Evolutionary conservation across 2,797 vertebrate genomes (phyloP).

Genomic region (Pogoniulus pusillus): DNA sequence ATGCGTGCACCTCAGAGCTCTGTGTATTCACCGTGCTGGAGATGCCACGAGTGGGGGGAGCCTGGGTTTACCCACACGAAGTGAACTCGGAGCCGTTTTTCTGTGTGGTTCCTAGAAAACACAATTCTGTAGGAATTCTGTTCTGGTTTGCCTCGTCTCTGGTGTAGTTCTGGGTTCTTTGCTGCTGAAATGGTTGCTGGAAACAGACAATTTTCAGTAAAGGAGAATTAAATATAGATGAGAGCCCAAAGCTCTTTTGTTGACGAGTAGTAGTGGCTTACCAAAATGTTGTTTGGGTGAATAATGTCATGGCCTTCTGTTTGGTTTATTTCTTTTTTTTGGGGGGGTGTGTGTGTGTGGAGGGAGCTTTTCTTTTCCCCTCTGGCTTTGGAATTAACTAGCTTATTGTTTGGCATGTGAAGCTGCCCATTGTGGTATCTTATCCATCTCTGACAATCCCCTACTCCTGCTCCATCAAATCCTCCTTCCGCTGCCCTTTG

Average conservation of each 20-base stretch:
- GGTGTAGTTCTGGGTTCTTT: not conserved
- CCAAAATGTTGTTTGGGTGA: not conserved
- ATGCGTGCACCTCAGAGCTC: not conserved
- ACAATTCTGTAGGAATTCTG: not conserved
- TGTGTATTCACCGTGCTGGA: not conserved
- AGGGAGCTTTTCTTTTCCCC: not conserved
- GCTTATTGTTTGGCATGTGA: conserved; percentile 29
- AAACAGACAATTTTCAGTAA: not conserved
- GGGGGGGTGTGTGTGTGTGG: too few species aligned
- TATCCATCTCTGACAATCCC: not conserved
- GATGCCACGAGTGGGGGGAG: not conserved
- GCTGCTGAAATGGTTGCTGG: not conserved
- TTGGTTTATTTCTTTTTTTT: too few species aligned
- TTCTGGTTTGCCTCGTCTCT: not conserved
- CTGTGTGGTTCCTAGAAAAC: not conserved
- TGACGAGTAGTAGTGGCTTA: not conserved
- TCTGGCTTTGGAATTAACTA: not conserved
- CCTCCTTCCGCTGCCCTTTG: conserved; percentile 53
- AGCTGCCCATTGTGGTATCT: conserved; percentile 18
- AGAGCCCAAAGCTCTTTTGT: not conserved
- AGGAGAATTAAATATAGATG: not conserved
- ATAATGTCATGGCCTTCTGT: not conserved
- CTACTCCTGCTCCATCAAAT: not conserved
- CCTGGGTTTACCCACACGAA: not conserved
- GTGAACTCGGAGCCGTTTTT: not conserved